phyloP scores from a whole-genome alignment of 2,113 vertebrate species.

The Petrocephalus microphthalmus region DNA sequence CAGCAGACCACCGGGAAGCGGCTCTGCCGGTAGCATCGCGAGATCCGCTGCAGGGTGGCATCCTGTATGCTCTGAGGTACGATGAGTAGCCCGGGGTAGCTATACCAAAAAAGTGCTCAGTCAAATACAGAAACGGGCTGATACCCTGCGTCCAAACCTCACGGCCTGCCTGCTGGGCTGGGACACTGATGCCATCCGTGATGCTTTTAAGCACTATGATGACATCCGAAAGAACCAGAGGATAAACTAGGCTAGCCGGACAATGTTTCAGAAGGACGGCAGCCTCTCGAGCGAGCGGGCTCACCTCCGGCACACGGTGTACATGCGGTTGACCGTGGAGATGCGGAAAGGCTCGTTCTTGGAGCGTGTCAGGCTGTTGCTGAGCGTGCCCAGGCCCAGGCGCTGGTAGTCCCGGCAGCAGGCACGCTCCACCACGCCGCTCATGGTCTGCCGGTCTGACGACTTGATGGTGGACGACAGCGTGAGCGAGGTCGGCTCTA shows the following conservation, averaged over 20 bases:
- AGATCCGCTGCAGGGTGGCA: constrained; percentile 80
- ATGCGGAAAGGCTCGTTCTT: constrained; percentile 92
- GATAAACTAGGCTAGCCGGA: not conserved
- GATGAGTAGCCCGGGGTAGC: constrained; percentile 91
- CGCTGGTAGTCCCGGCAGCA: constrained; percentile 97
- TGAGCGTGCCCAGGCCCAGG: constrained; percentile 88
- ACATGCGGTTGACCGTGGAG: constrained; percentile 95
- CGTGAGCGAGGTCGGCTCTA: constrained; percentile 81
- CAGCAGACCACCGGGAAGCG: constrained; percentile 95
- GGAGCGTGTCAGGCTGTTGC: constrained; percentile 88
- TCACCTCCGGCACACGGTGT: constrained; percentile 87
- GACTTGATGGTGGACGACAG: constrained; percentile 77
- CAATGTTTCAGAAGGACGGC: not conserved
- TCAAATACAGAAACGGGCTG: not conserved
- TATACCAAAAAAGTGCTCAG: constrained; percentile 36
- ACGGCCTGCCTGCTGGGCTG: not conserved
- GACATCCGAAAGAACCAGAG: not conserved
- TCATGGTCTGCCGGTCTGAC: constrained; percentile 83
- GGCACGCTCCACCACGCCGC: constrained; percentile 83
- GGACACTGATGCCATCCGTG: too few species aligned
- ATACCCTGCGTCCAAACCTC: not conserved
- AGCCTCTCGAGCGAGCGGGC: constrained; percentile 18
- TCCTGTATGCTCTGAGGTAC: constrained; percentile 91
- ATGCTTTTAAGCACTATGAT: not conserved
- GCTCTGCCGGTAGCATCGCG: constrained; percentile 89